Percentiles rank a stretch among this genome's conserved stretches.
Conservation (phyloP, 1,140 invertebrate species). For the Drosophila pseudoananassae region DNA sequence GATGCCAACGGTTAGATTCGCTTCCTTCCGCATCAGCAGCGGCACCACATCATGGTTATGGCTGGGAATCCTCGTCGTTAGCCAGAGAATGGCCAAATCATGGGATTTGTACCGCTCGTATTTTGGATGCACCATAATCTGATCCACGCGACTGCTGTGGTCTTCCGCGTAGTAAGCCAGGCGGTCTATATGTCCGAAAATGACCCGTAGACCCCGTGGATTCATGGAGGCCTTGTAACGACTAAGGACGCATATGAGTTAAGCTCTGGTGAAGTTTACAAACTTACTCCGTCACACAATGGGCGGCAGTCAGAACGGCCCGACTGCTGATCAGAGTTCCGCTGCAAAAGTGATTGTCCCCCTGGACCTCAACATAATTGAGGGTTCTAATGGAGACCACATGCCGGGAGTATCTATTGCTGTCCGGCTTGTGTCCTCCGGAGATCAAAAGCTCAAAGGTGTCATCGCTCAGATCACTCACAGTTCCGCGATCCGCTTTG, state of each 20-base stretch:
- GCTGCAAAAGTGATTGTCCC: constrained; percentile 65
- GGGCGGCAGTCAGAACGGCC: constrained; percentile 55
- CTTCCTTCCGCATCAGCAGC: neutral
- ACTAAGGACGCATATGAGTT: neutral
- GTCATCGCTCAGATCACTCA: constrained; percentile 37
- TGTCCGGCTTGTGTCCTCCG: constrained; percentile 30
- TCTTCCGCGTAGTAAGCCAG: neutral
- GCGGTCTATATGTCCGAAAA: constrained; percentile 21
- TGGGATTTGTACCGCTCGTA: constrained; percentile 40
- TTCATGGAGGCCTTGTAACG: constrained; percentile 51
- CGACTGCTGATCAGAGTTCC: constrained; percentile 57
- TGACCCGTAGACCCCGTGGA: constrained; percentile 34
- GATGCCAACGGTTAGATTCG: neutral
- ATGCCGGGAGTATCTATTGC: constrained; percentile 16
- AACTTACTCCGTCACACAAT: constrained; percentile 65
- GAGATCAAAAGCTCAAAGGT: constrained; percentile 57
- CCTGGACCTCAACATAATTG: constrained; percentile 19
- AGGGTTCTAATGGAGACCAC: constrained; percentile 59
- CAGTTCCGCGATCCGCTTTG: constrained; percentile 19
- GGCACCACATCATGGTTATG: constrained; percentile 29
- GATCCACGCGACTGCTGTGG: constrained; percentile 15
- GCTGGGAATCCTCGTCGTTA: constrained; percentile 21
- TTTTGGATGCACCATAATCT: constrained; percentile 42
- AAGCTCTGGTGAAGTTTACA: neutral
- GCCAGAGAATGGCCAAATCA: constrained; percentile 48